A percentile compares a stretch with the other conserved stretches of the same genome.
These are phyloP conservation scores for Poecilus cupreus DNA, from an alignment of 2,888 invertebrate genomes.

Conservation along the genomic window DNA sequence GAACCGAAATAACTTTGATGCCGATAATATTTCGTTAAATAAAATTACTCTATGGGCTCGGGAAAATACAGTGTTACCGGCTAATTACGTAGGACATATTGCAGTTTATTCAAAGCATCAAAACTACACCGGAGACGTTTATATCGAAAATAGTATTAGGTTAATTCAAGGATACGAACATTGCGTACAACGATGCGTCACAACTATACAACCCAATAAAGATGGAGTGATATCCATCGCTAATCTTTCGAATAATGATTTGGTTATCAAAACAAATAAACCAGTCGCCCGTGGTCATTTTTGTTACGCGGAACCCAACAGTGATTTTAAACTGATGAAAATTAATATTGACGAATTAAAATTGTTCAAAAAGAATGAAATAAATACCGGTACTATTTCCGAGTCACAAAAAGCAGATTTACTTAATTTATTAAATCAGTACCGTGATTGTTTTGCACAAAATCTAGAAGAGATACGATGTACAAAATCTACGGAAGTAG, in stretches of 20 bases:
- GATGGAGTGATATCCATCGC: not conserved
- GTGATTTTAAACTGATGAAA: too few relatives aligned
- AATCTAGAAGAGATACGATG: constrained; percentile 55
- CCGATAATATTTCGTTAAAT: not conserved
- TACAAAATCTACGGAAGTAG: constrained; percentile 58
- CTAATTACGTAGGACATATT: too few relatives aligned
- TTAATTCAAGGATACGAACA: not conserved
- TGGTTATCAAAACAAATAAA: too few relatives aligned
- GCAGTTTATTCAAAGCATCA: not conserved
- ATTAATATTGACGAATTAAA: not conserved
- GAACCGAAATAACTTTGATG: not conserved
- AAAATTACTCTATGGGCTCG: too few relatives aligned
- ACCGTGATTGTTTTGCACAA: constrained; percentile 29
- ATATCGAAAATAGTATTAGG: not conserved
- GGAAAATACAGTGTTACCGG: too few relatives aligned
- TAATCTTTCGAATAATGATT: too few relatives aligned
- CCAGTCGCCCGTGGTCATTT: too few relatives aligned
- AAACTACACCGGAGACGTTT: not conserved
- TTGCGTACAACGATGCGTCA: not conserved
- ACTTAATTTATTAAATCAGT: not conserved
- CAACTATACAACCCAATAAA: not conserved
- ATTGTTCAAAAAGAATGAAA: not conserved
- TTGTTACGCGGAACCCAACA: too few relatives aligned
- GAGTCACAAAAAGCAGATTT: not conserved
- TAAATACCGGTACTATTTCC: not conserved